These are phyloP conservation scores for Papilio aristodemus DNA, from an alignment of 1,140 invertebrate species.

Conservation along the genomic window DNA sequence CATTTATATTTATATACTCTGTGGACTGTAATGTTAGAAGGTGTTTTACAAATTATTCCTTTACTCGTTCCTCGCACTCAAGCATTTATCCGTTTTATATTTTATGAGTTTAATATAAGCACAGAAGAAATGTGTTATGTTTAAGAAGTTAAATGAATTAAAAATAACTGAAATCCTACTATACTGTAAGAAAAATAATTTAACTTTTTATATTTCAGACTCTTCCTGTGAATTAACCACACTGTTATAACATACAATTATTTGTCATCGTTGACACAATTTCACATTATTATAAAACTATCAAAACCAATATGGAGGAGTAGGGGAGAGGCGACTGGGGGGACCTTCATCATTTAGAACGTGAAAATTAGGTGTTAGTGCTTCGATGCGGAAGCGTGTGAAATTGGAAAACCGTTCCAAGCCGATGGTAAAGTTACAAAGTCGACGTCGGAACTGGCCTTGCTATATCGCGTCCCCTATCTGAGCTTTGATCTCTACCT, in stretches of 20 bases:
- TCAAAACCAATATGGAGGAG: background rate
- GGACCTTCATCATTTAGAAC: background rate
- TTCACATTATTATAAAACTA: background rate
- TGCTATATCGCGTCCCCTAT: background rate
- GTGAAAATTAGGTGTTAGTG: constrained; percentile 28
- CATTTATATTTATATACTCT: background rate
- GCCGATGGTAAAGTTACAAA: background rate
- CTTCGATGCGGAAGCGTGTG: background rate
- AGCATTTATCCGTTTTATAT: too few species aligned
- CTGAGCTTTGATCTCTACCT: background rate
- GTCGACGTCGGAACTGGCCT: background rate
- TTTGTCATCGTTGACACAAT: too few species aligned
- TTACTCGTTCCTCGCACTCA: background rate
- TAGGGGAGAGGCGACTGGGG: background rate
- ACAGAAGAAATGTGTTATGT: too few species aligned
- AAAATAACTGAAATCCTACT: too few species aligned
- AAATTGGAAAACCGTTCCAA: constrained; percentile 21
- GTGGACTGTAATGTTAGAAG: background rate
- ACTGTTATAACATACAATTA: too few species aligned
- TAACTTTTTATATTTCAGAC: too few species aligned
- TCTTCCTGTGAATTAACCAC: too few species aligned
- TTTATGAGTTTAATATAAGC: too few species aligned
- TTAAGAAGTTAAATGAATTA: too few species aligned
- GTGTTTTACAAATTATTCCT: background rate
- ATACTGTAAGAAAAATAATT: too few species aligned